Evolutionary conservation across 2,113 vertebrate species (phyloP).

Genomic region (Brevimyrus niger): DNA sequence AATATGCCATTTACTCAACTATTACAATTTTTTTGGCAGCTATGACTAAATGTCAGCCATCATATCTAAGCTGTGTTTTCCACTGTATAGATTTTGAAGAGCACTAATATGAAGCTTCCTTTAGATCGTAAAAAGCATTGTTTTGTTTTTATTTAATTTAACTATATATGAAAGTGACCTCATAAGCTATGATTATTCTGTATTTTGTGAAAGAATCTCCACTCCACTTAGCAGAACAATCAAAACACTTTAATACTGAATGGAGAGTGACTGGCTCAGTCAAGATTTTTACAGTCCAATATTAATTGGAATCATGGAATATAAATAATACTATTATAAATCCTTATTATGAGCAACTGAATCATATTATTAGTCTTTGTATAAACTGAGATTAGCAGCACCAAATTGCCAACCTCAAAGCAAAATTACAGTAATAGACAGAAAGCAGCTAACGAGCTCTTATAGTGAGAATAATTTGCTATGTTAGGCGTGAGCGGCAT

Average conservation of each 20-base stretch:
- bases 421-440: neutral
- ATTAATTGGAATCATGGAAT: neutral
- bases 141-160: neutral
- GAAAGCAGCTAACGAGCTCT: neutral
- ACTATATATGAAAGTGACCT: neutral
- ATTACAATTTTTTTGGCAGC: neutral
- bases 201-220: neutral
- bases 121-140: neutral
- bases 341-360: neutral
- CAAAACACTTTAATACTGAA: neutral
- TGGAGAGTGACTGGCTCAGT: neutral
- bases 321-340: neutral
- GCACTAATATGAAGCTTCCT: neutral
- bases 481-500: neutral
- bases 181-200: neutral
- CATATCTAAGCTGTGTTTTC: neutral
- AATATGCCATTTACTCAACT: neutral
- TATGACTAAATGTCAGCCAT: neutral
- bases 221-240: neutral
- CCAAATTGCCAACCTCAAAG: neutral
- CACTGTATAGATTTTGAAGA: neutral
- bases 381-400: slow-evolving; percentile 3
- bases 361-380: neutral
- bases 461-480: neutral
- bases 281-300: neutral